A percentile compares a stretch with the other conserved stretches of the same genome.
Evolutionary conservation across 2,888 invertebrate species (phyloP).

Genomic region (Mamestra brassicae): DNA sequence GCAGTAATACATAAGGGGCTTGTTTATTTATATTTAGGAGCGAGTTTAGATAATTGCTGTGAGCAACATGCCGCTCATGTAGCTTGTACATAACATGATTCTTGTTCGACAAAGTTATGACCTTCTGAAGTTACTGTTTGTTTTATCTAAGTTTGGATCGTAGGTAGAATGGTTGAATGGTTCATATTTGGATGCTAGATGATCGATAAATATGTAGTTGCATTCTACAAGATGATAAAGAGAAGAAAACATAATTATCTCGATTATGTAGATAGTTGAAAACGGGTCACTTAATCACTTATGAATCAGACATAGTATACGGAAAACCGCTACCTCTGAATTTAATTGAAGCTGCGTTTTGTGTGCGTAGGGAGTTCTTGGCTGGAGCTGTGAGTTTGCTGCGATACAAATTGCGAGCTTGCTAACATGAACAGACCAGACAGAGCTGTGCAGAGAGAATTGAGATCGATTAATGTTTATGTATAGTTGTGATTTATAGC

Average conservation of each 20-base stretch:
- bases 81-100: slow-evolving; percentile 1
- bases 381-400: not conserved
- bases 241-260: not conserved
- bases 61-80: slow-evolving; percentile 36
- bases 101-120: slow-evolving; percentile 27
- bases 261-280: not conserved
- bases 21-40: slow-evolving; percentile 50
- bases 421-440: slow-evolving; percentile 34
- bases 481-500: slow-evolving; percentile 17
- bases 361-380: not conserved
- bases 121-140: not conserved
- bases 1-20: slow-evolving; percentile 51
- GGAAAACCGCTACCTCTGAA: not conserved
- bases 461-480: slow-evolving; percentile 20
- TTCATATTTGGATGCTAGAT: too few relatives aligned
- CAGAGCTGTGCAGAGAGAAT: slow-evolving; percentile 12
- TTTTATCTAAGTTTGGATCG: too few relatives aligned
- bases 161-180: too few relatives aligned
- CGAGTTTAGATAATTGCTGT: slow-evolving; percentile 42
- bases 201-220: too few relatives aligned
- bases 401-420: slow-evolving; percentile 36
- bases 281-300: not conserved
- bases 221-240: too few relatives aligned
- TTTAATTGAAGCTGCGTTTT: slow-evolving; percentile 14
- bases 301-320: not conserved